These are phyloP conservation scores for Drosophila burlai DNA, from an alignment of 1,140 invertebrate genomes.

Conservation along the genomic window DNA sequence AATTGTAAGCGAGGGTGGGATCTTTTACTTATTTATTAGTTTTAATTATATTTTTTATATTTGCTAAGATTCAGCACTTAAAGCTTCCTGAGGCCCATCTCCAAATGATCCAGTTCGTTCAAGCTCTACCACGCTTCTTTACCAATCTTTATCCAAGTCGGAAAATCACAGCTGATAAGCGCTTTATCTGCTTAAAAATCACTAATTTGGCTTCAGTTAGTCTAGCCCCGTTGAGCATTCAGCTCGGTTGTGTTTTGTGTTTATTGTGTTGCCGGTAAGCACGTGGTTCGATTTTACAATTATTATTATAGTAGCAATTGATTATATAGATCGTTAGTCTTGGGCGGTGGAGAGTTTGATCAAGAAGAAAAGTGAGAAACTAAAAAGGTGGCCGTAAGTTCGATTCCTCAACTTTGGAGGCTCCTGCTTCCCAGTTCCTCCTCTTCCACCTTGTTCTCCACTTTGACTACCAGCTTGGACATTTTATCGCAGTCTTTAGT, in stretches of 20 bases:
- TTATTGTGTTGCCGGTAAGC: not conserved
- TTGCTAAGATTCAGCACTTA: not conserved
- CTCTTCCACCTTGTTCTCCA: not conserved
- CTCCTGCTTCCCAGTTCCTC: too few relatives aligned
- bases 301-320: not conserved
- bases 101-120: not conserved
- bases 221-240: not conserved
- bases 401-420: too few relatives aligned
- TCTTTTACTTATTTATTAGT: not conserved
- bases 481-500: too few relatives aligned
- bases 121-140: not conserved
- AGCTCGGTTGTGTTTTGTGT: not conserved
- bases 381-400: not conserved
- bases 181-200: not conserved
- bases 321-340: not conserved
- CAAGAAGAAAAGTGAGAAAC: too few relatives aligned
- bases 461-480: not conserved
- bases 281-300: not conserved
- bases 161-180: not conserved
- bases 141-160: not conserved
- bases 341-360: not conserved
- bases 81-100: not conserved
- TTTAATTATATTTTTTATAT: not conserved
- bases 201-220: not conserved
- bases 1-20: not conserved